phyloP scores from a whole-genome alignment of 2,888 invertebrate genomes.

The Hypena proboscidalis region DNA sequence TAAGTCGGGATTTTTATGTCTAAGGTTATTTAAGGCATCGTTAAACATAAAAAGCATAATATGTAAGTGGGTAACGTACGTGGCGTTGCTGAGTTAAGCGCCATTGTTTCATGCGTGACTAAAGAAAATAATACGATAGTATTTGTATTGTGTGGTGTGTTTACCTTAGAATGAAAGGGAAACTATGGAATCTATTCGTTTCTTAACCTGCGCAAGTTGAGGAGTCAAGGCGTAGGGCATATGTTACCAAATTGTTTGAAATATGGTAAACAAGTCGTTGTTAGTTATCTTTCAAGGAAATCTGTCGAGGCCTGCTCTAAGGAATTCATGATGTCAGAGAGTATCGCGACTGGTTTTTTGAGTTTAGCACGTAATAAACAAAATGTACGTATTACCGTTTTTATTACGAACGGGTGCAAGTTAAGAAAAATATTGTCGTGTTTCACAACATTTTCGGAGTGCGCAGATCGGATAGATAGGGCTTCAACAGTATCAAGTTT shows the following conservation, averaged over 20 bases:
- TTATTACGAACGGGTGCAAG: no score
- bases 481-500: no score
- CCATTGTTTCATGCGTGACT: conserved; percentile 16
- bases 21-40: conserved; percentile 61
- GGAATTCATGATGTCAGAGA: conserved; percentile 2
- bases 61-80: conserved; percentile 31
- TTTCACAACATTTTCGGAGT: no score
- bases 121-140: conserved; percentile 4
- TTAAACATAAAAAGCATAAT: conserved; percentile 60
- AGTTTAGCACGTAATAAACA: background rate
- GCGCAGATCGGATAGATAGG: no score
- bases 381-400: no score
- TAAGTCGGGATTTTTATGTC: conserved; percentile 61
- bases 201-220: conserved; percentile 1
- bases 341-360: conserved; percentile 1
- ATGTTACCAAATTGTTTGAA: background rate
- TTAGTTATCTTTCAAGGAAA: conserved; percentile 13
- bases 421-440: no score
- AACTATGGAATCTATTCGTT: conserved; percentile 1
- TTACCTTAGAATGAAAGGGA: conserved; percentile 2
- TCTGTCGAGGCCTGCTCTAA: background rate
- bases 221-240: background rate
- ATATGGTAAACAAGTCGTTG: conserved; percentile 18
- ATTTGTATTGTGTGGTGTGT: background rate
- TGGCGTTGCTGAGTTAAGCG: conserved; percentile 7